These are phyloP conservation scores for Platichthys stellatus DNA, from an alignment of 2,113 vertebrate genomes.

Conservation along the genomic window DNA sequence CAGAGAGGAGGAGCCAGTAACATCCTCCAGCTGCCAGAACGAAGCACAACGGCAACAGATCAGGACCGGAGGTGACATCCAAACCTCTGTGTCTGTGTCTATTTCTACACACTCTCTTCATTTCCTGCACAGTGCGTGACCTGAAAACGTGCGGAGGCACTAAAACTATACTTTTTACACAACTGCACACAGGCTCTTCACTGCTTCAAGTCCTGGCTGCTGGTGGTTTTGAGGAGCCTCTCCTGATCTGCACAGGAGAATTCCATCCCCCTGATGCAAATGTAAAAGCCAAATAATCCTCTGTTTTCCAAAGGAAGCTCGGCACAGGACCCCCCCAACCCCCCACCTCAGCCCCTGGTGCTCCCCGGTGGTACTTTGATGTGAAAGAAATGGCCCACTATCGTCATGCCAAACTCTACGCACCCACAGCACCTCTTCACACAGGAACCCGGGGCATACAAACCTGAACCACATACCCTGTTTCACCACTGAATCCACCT, in stretches of 20 bases:
- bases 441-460: slow-evolving; percentile 39
- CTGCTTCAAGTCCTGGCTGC: slow-evolving; percentile 6
- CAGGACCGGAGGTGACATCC: slow-evolving; percentile 33
- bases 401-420: slow-evolving; percentile 46
- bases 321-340: slow-evolving; percentile 24
- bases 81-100: slow-evolving; percentile 15
- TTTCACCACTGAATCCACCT: slow-evolving; percentile 43
- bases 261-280: slow-evolving; percentile 57
- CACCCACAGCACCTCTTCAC: slow-evolving; percentile 27
- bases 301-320: slow-evolving; percentile 77
- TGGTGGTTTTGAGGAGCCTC: slow-evolving; percentile 6
- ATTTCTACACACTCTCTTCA: slow-evolving; percentile 13
- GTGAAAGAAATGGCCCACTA: slow-evolving; percentile 64
- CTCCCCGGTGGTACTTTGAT: slow-evolving; percentile 66
- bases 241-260: slow-evolving; percentile 47
- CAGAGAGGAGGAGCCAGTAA: slow-evolving; percentile 41
- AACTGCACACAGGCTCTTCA: slow-evolving; percentile 10
- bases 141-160: neutral
- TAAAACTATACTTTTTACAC: slow-evolving; percentile 6
- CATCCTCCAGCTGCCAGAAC: slow-evolving; percentile 58
- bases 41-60: slow-evolving; percentile 27
- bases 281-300: slow-evolving; percentile 66
- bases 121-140: neutral
- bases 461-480: slow-evolving; percentile 42
- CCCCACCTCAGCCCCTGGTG: neutral